phyloP scores from a whole-genome alignment of 2,888 invertebrate genomes.

The Hymenopus coronatus region DNA sequence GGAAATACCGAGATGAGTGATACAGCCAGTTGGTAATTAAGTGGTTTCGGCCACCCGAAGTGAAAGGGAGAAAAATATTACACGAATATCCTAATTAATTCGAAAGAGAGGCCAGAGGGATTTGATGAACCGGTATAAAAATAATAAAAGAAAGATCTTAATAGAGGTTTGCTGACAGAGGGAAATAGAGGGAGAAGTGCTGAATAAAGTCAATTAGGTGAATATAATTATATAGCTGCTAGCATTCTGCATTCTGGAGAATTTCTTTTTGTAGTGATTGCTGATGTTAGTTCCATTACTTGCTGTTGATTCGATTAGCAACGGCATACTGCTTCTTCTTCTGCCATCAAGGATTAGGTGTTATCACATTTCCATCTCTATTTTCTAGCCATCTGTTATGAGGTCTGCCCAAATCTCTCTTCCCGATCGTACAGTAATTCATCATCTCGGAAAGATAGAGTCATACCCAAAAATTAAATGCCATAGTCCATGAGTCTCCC shows the following conservation, averaged over 20 bases:
- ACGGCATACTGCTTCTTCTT: too few species aligned
- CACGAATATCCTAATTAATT: neutral
- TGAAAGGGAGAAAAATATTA: neutral
- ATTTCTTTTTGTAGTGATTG: neutral
- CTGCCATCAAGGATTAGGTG: too few species aligned
- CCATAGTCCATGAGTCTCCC: too few species aligned
- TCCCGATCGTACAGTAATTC: too few species aligned
- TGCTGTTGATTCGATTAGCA: too few species aligned
- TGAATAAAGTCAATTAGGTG: neutral
- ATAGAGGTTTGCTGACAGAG: neutral
- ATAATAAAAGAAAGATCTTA: neutral
- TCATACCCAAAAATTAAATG: too few species aligned
- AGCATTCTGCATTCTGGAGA: neutral
- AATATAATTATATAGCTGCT: neutral
- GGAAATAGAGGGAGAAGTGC: neutral
- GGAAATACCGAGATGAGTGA: neutral
- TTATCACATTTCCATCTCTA: too few species aligned
- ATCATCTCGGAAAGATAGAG: too few species aligned
- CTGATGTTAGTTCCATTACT: neutral
- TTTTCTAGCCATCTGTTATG: too few species aligned
- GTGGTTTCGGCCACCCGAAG: neutral
- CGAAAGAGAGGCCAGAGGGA: neutral
- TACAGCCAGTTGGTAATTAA: neutral
- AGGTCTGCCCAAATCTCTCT: too few species aligned
- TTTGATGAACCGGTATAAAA: neutral